Conservation (phyloP, 2,888 invertebrate species). For the Ptychoptera contaminata region DNA sequence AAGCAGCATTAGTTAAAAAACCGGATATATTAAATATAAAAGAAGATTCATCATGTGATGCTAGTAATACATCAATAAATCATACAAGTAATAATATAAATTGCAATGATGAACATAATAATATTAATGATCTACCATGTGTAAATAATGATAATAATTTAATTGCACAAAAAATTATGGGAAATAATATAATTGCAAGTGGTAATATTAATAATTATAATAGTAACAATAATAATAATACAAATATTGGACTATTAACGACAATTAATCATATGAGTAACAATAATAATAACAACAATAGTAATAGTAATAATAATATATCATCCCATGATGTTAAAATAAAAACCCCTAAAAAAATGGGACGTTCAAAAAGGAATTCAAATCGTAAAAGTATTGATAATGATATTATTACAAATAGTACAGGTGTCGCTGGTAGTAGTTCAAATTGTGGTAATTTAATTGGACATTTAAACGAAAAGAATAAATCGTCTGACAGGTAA, state of each 20-base stretch:
- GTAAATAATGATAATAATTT: too few species aligned
- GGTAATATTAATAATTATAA: neutral
- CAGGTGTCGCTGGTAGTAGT: neutral
- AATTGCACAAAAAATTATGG: too few species aligned
- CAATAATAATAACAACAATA: constrained; percentile 9
- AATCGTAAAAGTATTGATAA: constrained; percentile 14
- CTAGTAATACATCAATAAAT: neutral
- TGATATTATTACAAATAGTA: constrained; percentile 3
- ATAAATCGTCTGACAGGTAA: neutral
- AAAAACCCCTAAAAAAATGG: constrained; percentile 26
- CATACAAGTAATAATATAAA: too few species aligned
- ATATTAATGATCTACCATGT: too few species aligned
- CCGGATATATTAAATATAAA: constrained; percentile 16
- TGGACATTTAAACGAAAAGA: neutral
- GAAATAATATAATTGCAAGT: too few species aligned
- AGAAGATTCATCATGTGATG: constrained; percentile 13
- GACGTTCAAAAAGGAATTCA: constrained; percentile 22
- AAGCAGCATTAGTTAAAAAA: constrained; percentile 33
- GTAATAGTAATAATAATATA: constrained; percentile 11
- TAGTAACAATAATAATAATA: neutral
- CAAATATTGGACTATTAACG: too few species aligned
- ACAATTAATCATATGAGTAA: too few species aligned
- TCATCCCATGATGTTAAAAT: constrained; percentile 15
- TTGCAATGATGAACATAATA: too few species aligned
- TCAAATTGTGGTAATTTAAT: neutral